Conservation (phyloP, 2,113 vertebrate genomes). For the Melospiza melodia region DNA sequence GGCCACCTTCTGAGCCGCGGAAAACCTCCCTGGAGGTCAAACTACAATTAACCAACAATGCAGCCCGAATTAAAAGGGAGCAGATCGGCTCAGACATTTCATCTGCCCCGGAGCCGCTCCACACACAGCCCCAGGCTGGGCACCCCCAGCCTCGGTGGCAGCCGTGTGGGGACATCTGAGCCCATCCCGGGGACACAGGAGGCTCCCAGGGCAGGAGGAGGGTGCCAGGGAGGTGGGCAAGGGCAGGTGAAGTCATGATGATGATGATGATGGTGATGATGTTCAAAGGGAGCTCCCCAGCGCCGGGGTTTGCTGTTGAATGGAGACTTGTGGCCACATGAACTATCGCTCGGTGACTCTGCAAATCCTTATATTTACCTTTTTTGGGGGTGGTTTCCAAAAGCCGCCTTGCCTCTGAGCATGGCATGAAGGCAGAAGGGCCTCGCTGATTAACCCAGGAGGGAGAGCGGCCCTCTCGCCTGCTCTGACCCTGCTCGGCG, state of each 20-base stretch:
- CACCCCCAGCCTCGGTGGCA: rapidly evolving
- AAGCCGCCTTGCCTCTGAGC: not conserved
- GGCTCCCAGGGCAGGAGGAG: not conserved
- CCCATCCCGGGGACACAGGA: not conserved
- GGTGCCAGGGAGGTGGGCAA: not conserved
- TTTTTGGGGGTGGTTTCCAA: not conserved
- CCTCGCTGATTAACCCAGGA: conserved; percentile 71
- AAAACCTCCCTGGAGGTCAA: not conserved
- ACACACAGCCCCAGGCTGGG: not conserved
- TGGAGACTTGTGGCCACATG: not conserved
- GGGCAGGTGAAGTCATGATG: not conserved
- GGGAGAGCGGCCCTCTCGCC: conserved; percentile 34
- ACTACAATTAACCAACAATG: not conserved
- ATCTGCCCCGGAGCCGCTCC: not conserved
- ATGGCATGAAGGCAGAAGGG: conserved; percentile 13
- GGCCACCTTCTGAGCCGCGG: not conserved
- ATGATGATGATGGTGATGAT: rapidly evolving
- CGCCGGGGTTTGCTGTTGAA: not conserved
- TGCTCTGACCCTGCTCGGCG: not conserved
- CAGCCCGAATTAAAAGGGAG: not conserved
- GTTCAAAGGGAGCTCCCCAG: not conserved
- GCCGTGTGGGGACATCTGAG: rapidly evolving
- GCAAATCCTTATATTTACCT: not conserved
- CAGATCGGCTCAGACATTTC: not conserved
- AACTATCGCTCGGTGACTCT: not conserved